Evolutionary conservation across 2,888 invertebrate species (phyloP), one percentile per base, ranked within the genome.

Genomic region (Pegoplata infirma): DNA sequence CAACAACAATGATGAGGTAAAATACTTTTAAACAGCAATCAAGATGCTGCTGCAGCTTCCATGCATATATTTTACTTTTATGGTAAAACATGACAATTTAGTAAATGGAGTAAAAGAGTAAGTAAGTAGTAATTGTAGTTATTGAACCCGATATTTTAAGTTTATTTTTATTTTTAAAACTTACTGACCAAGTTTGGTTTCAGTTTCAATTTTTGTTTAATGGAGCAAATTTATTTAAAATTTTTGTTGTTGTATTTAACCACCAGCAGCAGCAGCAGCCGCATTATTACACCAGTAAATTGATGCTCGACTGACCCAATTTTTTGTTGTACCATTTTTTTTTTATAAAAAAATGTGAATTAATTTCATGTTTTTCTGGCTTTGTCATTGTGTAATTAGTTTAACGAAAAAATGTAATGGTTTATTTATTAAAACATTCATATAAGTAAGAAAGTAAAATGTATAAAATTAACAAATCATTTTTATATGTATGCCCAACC

Each of bases 281-380:
- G 14, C 44, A 51, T 4, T 21, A n/a, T n/a, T 25, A 7, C 6
- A 46, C 17, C 40, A 21, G 12, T 61, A 78, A 66, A 78, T 49
- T 64, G 74, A 74, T 78, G 74, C 69, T 78, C 78, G 64, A 78
- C 74, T 78, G 78, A 78, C 78, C 78, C 40, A 78, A 78, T 78
- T 77, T 77, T 46, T 32, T 44, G 14, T 25, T 23, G 17, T 36
- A 47, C 55, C 28, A n/a, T 14, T 66, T 58, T 51, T 32, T 36
- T 44, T 12, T 44, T 32, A 19, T 53, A 46, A n/a, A n/a, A 32
- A 55, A 28, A 67, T 16, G n/a, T 49, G 8, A 77, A 67, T 8
- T 55, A 25, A 67, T 55, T 55, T 49, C 21, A 72, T 46, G 32
- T 58, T 28, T 58, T 63, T 67, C 40, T 58, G 32, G 32, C 49